Evolutionary conservation across 2,888 invertebrate genomes (phyloP).

Genomic region (Sminthurinus aureus): DNA sequence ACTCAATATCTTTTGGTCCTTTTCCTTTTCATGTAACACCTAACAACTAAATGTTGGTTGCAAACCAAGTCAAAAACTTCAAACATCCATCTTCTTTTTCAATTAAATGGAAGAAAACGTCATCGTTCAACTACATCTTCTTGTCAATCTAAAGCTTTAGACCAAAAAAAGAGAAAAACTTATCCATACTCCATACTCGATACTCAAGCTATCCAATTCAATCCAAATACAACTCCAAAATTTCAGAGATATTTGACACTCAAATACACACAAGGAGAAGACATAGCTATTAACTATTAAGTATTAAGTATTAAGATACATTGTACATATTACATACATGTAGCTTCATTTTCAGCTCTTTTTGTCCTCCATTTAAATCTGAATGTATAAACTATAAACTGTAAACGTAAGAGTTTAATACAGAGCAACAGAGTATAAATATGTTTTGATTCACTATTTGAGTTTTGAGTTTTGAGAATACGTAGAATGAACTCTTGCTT

Average conservation of each 20-base stretch:
- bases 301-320: too few species aligned
- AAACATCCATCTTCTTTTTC: constrained; percentile 36
- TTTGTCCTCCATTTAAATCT: too few species aligned
- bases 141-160: constrained; percentile 24
- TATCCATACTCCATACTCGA: not conserved
- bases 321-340: too few species aligned
- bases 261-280: too few species aligned
- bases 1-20: not conserved
- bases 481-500: too few species aligned
- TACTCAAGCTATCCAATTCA: constrained; percentile 13
- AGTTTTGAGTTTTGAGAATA: too few species aligned
- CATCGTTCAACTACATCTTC: constrained; percentile 23
- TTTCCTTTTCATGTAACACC: not conserved
- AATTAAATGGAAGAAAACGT: constrained; percentile 24
- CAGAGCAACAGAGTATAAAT: too few species aligned
- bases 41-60: not conserved
- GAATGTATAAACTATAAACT: too few species aligned
- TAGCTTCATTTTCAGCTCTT: too few species aligned
- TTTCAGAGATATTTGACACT: not conserved
- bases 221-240: not conserved
- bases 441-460: too few species aligned
- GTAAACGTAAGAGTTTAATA: too few species aligned
- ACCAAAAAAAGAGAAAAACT: constrained; percentile 7
- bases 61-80: constrained; percentile 9
- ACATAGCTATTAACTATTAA: too few species aligned